Base-by-base conservation (phyloP, 37 sponge, comb jelly and placozoan species). In the Tethya wilhelma region DNA sequence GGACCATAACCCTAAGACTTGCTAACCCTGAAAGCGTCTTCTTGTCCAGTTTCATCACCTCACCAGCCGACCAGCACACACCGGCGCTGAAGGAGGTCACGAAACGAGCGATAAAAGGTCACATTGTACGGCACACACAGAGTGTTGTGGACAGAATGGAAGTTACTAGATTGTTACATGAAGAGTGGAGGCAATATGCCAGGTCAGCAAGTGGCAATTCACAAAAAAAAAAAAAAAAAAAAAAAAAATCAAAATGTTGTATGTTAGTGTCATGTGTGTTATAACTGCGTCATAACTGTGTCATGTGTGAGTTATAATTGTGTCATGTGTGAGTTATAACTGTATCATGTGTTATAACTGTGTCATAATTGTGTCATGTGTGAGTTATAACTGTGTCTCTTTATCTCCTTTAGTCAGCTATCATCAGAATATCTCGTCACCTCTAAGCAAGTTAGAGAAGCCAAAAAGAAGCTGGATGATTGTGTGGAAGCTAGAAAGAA, bases 111-210 rank as follows among this genome's bases (percentile, higher is more conserved):
- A 56, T 79, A 56, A 37, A 77, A 33, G 28, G 58, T 14, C 76
- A 81, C 56, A 71, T 69, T 5, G 77, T 88, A 26, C 34, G 76
- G 31, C 78, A 88, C 84, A 59, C 33, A 1, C 45, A 77, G 31
- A 28, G 33, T n/a, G 39, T 76, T 39, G 41, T 36, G 6, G 19
- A 76, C n/a, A 59, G 84, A 53, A 29, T 78, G 3, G 62, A 73
- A 29, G 28, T 77, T 25, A 12, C 32, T 3, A 20, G 45, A 30
- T 56, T 38, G 11, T 45, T 78, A 32, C 84, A 89, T 44, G 59
- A 71, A 6, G 66, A 89, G 29, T 89, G 89, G 89, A 78, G 73
- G 69, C 22, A 53, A 22, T 83, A 60, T 72, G 79, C 73, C 49
- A 64, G 58, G 89, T 89, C 30, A 33, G 75, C 25, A 2, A 5